Conservation (phyloP, 2,797 vertebrate species). For the Chloroceryle amazona region DNA sequence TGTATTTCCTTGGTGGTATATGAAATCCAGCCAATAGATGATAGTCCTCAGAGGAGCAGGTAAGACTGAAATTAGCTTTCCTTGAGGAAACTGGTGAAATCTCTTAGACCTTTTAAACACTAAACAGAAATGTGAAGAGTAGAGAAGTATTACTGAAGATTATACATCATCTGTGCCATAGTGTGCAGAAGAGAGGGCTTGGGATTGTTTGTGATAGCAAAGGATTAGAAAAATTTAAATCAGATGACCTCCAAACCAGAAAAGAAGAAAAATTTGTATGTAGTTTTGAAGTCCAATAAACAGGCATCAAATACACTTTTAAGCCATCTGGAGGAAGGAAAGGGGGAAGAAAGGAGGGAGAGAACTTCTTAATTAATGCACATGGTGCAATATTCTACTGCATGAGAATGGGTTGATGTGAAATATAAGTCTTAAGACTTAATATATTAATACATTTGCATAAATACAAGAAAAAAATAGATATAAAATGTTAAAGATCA, state of each 20-base stretch:
- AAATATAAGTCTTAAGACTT: neutral
- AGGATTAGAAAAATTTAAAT: neutral
- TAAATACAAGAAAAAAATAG: neutral
- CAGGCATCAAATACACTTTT: neutral
- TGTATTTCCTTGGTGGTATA: neutral
- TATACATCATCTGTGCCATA: neutral
- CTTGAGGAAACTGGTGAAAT: neutral
- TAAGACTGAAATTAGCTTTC: neutral
- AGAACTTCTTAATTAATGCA: neutral
- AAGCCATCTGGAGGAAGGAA: rapidly evolving
- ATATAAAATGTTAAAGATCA: neutral
- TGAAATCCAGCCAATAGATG: neutral
- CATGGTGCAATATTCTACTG: neutral
- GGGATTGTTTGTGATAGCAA: neutral
- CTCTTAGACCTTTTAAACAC: neutral
- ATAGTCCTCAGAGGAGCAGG: neutral
- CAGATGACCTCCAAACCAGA: neutral
- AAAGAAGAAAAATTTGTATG: neutral
- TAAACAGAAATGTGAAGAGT: neutral
- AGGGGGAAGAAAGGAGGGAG: rapidly evolving
- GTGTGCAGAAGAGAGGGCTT: neutral
- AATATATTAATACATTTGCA: neutral
- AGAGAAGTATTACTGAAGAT: neutral
- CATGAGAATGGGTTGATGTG: neutral
- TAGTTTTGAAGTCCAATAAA: neutral